A percentile compares a stretch with the other conserved stretches of the same genome.
phyloP scores from a whole-genome alignment of 1,140 invertebrate genomes.

The Panonychus citri region DNA sequence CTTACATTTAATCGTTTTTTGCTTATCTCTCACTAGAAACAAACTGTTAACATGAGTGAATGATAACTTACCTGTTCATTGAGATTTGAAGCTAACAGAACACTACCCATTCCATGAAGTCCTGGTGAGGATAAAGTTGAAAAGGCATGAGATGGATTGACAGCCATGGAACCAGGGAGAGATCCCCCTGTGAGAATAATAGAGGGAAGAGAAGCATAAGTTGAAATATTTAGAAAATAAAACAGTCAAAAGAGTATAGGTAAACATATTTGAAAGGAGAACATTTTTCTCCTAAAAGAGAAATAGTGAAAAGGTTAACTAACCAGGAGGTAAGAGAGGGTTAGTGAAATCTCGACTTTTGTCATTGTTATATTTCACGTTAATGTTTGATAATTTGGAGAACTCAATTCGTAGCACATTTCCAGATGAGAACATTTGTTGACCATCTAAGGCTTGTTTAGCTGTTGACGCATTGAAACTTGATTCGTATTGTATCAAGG shows the following conservation, averaged over 20 bases:
- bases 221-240: neutral
- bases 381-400: slow-evolving; percentile 86
- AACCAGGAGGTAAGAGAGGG: slow-evolving; percentile 79
- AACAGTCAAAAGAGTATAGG: neutral
- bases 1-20: too few relatives aligned
- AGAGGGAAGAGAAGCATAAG: neutral
- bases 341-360: slow-evolving; percentile 98
- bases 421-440: slow-evolving; percentile 95
- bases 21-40: too few relatives aligned
- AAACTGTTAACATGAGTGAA: too few relatives aligned
- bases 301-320: too few relatives aligned
- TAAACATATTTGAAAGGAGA: neutral
- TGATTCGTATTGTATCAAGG: slow-evolving; percentile 93
- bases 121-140: neutral
- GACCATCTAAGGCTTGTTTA: slow-evolving; percentile 56
- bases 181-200: neutral
- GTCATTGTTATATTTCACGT: slow-evolving; percentile 99
- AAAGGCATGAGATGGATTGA: neutral
- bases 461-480: slow-evolving; percentile 47
- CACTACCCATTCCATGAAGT: slow-evolving; percentile 26
- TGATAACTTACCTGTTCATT: slow-evolving; percentile 15
- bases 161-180: neutral
- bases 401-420: slow-evolving; percentile 89
- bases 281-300: too few relatives aligned
- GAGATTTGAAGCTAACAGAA: slow-evolving; percentile 20